Base-by-base conservation (phyloP, 1,140 invertebrate genomes). In the Lasioglossum albipes region DNA sequence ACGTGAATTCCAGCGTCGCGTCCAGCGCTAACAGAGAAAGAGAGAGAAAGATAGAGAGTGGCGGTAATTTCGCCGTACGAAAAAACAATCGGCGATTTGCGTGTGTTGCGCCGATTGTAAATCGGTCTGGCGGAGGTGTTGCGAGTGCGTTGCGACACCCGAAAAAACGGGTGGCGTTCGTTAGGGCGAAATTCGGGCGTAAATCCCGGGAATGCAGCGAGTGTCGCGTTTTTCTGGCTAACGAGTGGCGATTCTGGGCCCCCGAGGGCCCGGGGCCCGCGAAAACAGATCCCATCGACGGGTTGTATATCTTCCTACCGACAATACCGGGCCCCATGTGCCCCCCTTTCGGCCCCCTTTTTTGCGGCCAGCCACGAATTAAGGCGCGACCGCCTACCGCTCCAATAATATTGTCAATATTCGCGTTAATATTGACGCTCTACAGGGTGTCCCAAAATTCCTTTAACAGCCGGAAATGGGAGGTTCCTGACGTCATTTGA, bases 181-280 rank as follows among this genome's bases (percentile, higher is more conserved):
- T 84, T 82, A 82, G 73, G 9, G 31, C 54, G 68, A 84, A 73
- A 78, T 84, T 70, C 80, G 41, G 20, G 57, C 45, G 42, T 82
- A 83, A 83, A 83, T 82, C 79, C 71, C 41, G 69, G 12, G 77
- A 79, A 79, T 74, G 69, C 70, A 10, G 27, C 42, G 36, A 16
- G 27, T 45, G 36, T 36, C 52, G 52, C 52, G 66, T 83, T 82
- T 82, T 83, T 83, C 79, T 76, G 27, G 52, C n/a, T 76, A 70
- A 83, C 79, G 79, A 82, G 79, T 75, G 20, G 20, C 71, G 80
- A 59, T 79, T 79, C 59, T 42, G n/a, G 20, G 6, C 20, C 36
- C 36, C 36, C 36, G 36, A 36, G 36, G 36, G 36, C 36, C 36
- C 36, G 36, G 2, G 36, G 3, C 36, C 20, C 42, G 42, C 65